Base-by-base conservation (phyloP, 2,888 invertebrate genomes). In the Hoplodrina blanda region DNA sequence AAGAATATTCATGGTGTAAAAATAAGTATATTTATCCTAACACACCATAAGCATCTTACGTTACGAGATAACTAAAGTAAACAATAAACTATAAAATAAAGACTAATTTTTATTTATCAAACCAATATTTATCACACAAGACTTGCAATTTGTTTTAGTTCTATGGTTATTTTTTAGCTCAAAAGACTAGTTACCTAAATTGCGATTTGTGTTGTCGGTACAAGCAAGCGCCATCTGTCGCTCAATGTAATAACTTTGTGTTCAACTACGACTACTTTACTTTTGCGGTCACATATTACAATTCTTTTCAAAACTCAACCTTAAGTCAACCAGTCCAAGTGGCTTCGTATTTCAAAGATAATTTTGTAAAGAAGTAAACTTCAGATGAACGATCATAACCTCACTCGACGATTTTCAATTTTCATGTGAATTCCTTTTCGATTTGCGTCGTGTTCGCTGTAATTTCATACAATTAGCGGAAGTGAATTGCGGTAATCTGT, bases 361-460 rank as follows among this genome's bases (percentile, higher is more conserved):
- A 66, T 17, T 76, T 80, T 66, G 66, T 64, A 20, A 13, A 44
- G 11, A 49, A 0, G 10, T 50, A 52, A 46, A 76, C 81, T 72
- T 81, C 56, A 59, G 62, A 73, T 63, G 59, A 62, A 50, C 49
- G 63, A 69, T 63, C 61, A 54, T 81, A 80, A 81, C 79, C 79
- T 80, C 59, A 55, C 46, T 17, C 46, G 41, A 72, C 63, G 60
- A 74, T 74, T 79, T 56, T 57, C 49, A 62, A 78, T 55, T 68
- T 80, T 82, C 79, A 72, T 72, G 82, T 56, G 82, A 78, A 71
- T 78, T 75, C 33, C 60, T 49, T 69, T 78, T 59, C 19, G 62
- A 53, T 68, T 68, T 80, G 53, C 17, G 44, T 37, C 19, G 17
- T 63, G 57, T 54, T 1, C 44, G 52, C 17, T 73, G 33, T 41